These are phyloP conservation scores for Acleris holmiana DNA, from an alignment of 2,888 invertebrate species.

Conservation along the genomic window DNA sequence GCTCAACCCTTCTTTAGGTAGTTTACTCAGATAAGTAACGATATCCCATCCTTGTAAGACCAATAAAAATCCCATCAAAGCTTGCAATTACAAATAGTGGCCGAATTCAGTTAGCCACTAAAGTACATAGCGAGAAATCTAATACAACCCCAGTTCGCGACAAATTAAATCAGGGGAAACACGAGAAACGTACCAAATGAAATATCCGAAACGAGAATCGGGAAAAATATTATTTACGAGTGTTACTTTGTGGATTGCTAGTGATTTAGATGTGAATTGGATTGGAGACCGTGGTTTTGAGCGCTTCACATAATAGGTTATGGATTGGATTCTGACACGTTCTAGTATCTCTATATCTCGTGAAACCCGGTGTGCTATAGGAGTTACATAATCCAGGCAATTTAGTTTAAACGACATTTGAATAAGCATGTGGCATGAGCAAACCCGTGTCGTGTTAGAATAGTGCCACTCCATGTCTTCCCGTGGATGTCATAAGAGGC, in stretches of 20 bases:
- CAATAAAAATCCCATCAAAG: constrained; percentile 33
- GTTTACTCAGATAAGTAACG: too few relatives aligned
- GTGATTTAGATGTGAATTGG: constrained; percentile 8
- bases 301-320: neutral
- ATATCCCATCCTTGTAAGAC: neutral
- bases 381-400: too few relatives aligned
- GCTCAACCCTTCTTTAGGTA: too few relatives aligned
- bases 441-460: too few relatives aligned
- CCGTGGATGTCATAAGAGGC: too few relatives aligned
- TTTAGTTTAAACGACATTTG: too few relatives aligned
- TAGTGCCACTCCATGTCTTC: too few relatives aligned
- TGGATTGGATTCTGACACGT: too few relatives aligned
- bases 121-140: constrained; percentile 29
- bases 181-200: constrained; percentile 34
- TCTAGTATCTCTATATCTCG: too few relatives aligned
- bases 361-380: too few relatives aligned
- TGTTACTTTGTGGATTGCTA: constrained; percentile 15
- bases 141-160: constrained; percentile 21
- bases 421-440: too few relatives aligned
- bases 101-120: constrained; percentile 32
- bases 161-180: constrained; percentile 36
- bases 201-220: constrained; percentile 7
- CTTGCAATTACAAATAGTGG: constrained; percentile 34
- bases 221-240: constrained; percentile 32
- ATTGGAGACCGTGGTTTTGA: neutral